Conservation (phyloP, 2,888 invertebrate species). For the Chelonus formosanus region DNA sequence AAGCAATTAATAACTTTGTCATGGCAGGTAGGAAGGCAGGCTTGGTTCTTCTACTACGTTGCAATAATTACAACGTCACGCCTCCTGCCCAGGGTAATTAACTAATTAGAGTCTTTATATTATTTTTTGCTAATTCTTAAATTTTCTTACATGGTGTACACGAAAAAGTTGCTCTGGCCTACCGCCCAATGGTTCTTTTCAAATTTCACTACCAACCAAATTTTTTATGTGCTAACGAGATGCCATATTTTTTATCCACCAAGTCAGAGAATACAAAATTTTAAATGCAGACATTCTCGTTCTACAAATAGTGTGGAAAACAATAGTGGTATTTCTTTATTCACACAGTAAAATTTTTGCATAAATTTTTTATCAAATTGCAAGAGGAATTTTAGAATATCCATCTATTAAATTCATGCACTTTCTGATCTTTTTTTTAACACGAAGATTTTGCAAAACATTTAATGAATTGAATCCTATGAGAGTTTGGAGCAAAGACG, state of each 20-base stretch:
- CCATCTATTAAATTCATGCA: no score
- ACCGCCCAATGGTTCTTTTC: constrained; percentile 1
- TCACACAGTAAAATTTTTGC: no score
- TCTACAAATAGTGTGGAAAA: constrained; percentile 29
- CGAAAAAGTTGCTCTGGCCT: constrained; percentile 10
- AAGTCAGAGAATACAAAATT: constrained; percentile 21
- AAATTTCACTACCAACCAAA: not conserved
- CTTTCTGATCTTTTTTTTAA: no score
- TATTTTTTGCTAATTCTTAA: constrained; percentile 44
- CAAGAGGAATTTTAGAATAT: no score
- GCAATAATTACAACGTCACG: constrained; percentile 64
- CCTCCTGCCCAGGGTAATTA: constrained; percentile 60
- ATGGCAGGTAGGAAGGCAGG: constrained; percentile 53
- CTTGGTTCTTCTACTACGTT: constrained; percentile 51
- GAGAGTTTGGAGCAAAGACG: no score
- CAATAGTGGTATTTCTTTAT: not conserved
- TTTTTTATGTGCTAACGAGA: constrained; percentile 12
- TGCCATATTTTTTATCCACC: not conserved
- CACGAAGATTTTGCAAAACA: no score
- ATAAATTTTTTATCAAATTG: no score
- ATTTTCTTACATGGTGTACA: constrained; percentile 35
- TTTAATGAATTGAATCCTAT: no score
- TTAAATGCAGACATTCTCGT: constrained; percentile 45
- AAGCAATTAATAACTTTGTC: constrained; percentile 64
- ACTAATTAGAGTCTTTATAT: constrained; percentile 48